Evolutionary conservation across 2,113 vertebrate species (phyloP).

Genomic region (Isichthys henryi): DNA sequence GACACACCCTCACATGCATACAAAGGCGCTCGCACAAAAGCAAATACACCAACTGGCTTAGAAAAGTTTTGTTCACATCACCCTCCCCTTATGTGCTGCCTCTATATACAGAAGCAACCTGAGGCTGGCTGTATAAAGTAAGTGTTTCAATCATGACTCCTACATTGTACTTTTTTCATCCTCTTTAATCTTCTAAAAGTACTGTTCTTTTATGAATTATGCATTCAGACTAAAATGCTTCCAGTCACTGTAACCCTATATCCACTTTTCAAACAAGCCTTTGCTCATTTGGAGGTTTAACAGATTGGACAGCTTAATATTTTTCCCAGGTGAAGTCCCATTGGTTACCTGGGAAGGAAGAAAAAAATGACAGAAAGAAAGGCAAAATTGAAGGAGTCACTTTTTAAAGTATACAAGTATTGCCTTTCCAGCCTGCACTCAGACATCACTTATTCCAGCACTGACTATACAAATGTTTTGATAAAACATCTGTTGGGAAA

Average conservation of each 20-base stretch:
- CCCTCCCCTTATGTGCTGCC: neutral
- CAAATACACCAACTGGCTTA: neutral
- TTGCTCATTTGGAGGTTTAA: slow-evolving; percentile 1
- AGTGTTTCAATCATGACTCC: neutral
- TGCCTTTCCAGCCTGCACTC: neutral
- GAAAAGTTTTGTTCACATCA: neutral
- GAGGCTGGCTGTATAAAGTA: neutral
- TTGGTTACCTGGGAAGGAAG: neutral
- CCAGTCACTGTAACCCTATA: neutral
- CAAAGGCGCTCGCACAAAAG: neutral
- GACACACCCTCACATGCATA: slow-evolving; percentile 5
- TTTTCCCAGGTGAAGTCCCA: slow-evolving; percentile 20
- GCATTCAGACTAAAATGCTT: slow-evolving; percentile 1
- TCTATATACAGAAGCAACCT: neutral
- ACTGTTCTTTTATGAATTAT: neutral
- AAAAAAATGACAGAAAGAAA: neutral
- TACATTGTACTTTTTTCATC: neutral
- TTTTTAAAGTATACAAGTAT: neutral
- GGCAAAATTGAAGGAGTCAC: neutral
- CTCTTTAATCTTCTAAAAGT: slow-evolving; percentile 12
- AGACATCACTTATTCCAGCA: neutral
- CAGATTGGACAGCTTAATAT: slow-evolving; percentile 8
- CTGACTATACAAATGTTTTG: neutral
- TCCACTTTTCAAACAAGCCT: neutral
- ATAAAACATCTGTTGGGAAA: neutral